A percentile compares a stretch with the other conserved stretches of the same genome.
phyloP scores from a whole-genome alignment of 2,113 vertebrate genomes.

The Meriones unguiculatus region DNA sequence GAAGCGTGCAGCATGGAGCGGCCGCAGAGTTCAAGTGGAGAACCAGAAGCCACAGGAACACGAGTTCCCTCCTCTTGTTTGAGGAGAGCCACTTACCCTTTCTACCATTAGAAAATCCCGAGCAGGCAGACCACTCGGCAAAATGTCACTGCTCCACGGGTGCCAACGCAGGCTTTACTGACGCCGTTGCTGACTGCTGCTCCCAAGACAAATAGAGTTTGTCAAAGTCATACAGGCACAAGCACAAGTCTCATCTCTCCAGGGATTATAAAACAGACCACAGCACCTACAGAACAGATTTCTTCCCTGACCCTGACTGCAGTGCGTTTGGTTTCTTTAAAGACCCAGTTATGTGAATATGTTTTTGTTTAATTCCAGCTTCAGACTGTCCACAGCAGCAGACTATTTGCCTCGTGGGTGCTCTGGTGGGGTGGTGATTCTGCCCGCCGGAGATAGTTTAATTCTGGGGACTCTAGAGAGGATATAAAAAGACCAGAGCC shows the following conservation, averaged over 20 bases:
- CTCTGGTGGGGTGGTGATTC: too few relatives aligned
- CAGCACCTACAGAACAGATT: background rate
- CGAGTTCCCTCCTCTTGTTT: background rate
- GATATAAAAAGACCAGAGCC: too few relatives aligned
- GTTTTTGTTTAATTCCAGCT: too few relatives aligned
- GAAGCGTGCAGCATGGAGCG: background rate
- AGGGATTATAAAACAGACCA: slow-evolving; percentile 3
- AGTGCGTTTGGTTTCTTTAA: too few relatives aligned
- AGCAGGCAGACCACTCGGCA: background rate
- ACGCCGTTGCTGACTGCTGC: background rate
- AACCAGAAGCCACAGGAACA: slow-evolving; percentile 14
- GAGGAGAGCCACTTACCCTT: background rate
- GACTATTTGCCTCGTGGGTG: too few relatives aligned
- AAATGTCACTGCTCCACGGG: background rate
- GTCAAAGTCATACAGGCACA: background rate
- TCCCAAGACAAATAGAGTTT: background rate
- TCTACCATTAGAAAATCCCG: background rate
- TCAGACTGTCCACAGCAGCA: too few relatives aligned
- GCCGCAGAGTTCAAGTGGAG: background rate
- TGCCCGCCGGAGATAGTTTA: too few relatives aligned
- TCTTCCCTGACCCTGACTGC: background rate
- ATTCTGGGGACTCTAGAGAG: too few relatives aligned
- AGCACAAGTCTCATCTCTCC: background rate
- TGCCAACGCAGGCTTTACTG: background rate
- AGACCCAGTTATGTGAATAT: too few relatives aligned